Evolutionary conservation across 2,888 invertebrate genomes (phyloP).

Genomic region (Anorthoa munda): DNA sequence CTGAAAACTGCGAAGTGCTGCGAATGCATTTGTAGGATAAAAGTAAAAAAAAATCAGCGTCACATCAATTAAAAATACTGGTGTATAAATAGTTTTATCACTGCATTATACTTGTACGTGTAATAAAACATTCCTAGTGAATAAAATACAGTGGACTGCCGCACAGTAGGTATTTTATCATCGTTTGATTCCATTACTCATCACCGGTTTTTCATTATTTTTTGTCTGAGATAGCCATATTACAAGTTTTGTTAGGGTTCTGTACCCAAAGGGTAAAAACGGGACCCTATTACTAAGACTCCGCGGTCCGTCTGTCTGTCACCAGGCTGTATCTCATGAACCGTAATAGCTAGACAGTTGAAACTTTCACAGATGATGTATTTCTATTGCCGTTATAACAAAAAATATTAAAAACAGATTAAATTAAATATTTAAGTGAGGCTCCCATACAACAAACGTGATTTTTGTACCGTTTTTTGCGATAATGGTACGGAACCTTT

Average conservation of each 20-base stretch:
- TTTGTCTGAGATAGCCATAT: slow-evolving; percentile 42
- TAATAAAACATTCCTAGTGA: slow-evolving; percentile 41
- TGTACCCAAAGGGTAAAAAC: no score
- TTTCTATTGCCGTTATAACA: no score
- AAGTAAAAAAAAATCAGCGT: slow-evolving; percentile 39
- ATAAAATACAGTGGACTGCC: slow-evolving; percentile 30
- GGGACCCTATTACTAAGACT: no score
- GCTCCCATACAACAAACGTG: no score
- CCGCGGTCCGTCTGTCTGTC: no score
- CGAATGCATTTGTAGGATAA: slow-evolving; percentile 60
- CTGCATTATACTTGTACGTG: slow-evolving; percentile 29
- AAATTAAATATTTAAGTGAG: no score
- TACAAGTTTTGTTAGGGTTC: slow-evolving; percentile 66
- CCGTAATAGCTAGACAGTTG: no score
- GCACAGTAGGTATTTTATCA: slow-evolving; percentile 52
- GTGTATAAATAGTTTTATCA: slow-evolving; percentile 55
- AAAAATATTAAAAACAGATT: no score
- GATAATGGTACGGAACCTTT: no score
- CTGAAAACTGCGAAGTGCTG: slow-evolving; percentile 75
- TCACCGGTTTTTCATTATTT: slow-evolving; percentile 63
- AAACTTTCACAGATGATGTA: no score
- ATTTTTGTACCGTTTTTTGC: no score
- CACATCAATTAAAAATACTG: slow-evolving; percentile 57
- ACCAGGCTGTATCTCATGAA: no score
- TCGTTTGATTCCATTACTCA: slow-evolving; percentile 64